Base-by-base conservation (phyloP, 2,113 vertebrate genomes). In the Setophaga coronata region DNA sequence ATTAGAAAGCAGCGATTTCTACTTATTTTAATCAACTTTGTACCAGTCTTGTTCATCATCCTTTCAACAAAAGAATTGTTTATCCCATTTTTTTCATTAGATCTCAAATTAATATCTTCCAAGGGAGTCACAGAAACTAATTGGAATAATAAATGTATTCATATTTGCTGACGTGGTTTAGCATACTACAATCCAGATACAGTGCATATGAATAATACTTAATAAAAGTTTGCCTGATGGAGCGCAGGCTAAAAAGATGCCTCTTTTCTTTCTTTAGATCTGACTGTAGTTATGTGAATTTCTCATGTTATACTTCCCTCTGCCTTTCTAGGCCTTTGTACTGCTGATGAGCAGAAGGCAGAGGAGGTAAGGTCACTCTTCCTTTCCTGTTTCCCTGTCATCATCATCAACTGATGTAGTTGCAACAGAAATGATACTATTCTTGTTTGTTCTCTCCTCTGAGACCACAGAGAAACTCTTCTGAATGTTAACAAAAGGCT, bases 51-150 rank as follows among this genome's bases (percentile, higher is more conserved):
- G 50, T 84, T 96, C 74, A 60, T 91, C n/a, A 38, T 81, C 31
- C 42, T 86, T 92, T 97, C 83, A 95, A 93, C 47, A 92, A 72
- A 92, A 90, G 31, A 79, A 87, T 73, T 89, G 71, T 93, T 97
- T 95, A 53, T 66, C 57, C 51, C 29, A 61, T 87, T 94, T 90
- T 89, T 95, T 70, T 38, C 57, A 74, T 54, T 90, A 78, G 74
- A 92, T 87, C 91, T 95, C 70, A 79, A 83, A 95, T 89, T 84
- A 92, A n/a, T 86, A 64, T 92, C 71, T 90, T 94, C 36, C 33
- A 82, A 29, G 36, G 77, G n/a, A 81, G 25, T 40, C 54, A 77
- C 15, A 84, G 69, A 88, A 88, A 73, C n/a, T 89, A 88, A 87
- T 36, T 92, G 79, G 48, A 92, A 89, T 89, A 90, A 81, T 84